Conservation (phyloP, 2,888 invertebrate species). For the Eutolmus rufibarbis region DNA sequence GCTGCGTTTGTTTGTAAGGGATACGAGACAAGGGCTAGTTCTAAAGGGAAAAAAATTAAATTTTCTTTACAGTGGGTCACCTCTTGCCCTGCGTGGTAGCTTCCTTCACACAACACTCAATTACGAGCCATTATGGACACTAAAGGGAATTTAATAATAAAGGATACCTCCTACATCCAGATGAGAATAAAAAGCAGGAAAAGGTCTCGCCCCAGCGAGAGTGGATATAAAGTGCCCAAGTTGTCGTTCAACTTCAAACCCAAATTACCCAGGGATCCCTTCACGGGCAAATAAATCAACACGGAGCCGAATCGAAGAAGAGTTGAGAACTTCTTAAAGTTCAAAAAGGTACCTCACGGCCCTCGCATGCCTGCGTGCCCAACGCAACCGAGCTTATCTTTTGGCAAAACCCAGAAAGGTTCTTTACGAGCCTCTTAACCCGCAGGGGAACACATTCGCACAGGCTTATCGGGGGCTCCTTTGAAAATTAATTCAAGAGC, state of each 20-base stretch:
- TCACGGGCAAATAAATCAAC: not conserved
- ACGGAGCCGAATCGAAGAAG: not conserved
- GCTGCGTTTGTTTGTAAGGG: not conserved
- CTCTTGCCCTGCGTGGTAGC: not conserved
- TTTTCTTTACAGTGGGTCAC: not conserved
- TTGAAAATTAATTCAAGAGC: conserved; percentile 25
- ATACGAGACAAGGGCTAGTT: not conserved
- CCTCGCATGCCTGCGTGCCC: not conserved
- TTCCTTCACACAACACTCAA: not conserved
- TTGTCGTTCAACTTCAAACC: not conserved
- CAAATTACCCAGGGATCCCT: not conserved
- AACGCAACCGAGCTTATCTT: not conserved
- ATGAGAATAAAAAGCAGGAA: not conserved
- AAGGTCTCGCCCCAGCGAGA: not conserved
- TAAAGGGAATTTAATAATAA: not conserved
- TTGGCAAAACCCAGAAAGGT: conserved; percentile 11
- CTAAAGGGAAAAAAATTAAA: not conserved
- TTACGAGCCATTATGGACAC: not conserved
- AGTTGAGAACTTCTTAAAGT: not conserved
- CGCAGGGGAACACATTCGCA: not conserved
- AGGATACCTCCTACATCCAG: not conserved
- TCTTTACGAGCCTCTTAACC: conserved; percentile 3
- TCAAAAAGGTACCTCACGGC: not conserved
- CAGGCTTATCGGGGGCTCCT: not conserved
- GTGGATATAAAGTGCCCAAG: not conserved